Evolutionary conservation across 1,140 invertebrate species (phyloP), one percentile per base, ranked within the genome.

Genomic region (Drosophila sp.): DNA sequence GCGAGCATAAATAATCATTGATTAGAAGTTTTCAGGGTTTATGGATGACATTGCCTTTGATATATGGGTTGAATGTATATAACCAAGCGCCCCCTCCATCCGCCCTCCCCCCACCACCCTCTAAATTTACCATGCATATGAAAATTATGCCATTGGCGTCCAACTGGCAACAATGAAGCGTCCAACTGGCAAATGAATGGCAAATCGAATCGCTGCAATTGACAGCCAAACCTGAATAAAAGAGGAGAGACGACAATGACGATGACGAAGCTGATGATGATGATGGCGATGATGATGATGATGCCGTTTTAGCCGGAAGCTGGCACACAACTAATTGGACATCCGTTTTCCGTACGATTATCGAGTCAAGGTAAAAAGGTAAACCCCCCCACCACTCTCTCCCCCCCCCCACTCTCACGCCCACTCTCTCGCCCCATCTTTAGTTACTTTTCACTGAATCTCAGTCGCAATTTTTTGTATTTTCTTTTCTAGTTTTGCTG

Each of bases 321-420:
- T 80, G 84, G 77, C 80, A 78, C 65, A 89, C 84, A 89, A 84
- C 84, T 89, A 89, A 89, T 89, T 89, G 84, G 84, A 89, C 84
- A 90, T 89, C 84, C 84, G 84, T 89, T 84, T 78, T 79, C 77
- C 84, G 69, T 79, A 58, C 84, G 80, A 89, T 89, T 84, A 89
- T 84, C 84, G 83, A 62, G 60, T 38, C 72, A 68, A 70, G 73
- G 72, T 76, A 76, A 70, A 50, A 61, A 63, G 73, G 66, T 66
- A 78, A 54, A 27, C 17, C 6, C 17, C 5, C 3, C 8, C 33
- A n/a, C n/a, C 1, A 1, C 33, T 7, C 33, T 8, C 5, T 6
- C 8, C 5, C 35, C 35, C 3, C 35, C 3, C 35, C 8, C 35
- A 4, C 35, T 38, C 35, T 38, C 10, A 17, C 1, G 33, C 33